Evolutionary conservation across 2,797 vertebrate species (phyloP).

Genomic region (Orestias chungarensis): DNA sequence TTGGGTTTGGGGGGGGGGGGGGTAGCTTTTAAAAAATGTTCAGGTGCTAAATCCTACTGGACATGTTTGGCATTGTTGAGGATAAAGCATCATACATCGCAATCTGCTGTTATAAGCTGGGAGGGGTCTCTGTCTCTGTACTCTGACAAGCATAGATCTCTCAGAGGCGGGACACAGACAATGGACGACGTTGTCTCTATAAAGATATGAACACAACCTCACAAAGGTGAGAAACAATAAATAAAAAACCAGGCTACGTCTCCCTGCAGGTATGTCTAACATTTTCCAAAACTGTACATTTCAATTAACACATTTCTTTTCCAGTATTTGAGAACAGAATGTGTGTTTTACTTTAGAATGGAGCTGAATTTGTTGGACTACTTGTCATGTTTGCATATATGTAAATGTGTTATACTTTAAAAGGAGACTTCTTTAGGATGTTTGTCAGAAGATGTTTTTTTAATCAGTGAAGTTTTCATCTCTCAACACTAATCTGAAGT

Average conservation of each 20-base stretch:
- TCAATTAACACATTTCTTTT: not conserved
- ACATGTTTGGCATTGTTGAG: not conserved
- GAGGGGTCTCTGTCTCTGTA: conserved; percentile 23
- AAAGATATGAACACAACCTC: conserved; percentile 52
- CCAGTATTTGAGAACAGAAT: not conserved
- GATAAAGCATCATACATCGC: not conserved
- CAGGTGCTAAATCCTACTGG: not conserved
- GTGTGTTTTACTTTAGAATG: not conserved
- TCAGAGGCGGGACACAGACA: conserved; percentile 52
- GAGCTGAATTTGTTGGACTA: not conserved
- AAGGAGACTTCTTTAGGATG: not conserved
- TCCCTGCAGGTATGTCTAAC: conserved; percentile 51
- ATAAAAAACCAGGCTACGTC: not conserved
- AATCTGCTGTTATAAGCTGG: conserved; percentile 1
- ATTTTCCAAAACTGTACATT: not conserved
- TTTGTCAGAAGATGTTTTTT: not conserved
- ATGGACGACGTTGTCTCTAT: conserved; percentile 47
- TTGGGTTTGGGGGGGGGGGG: not conserved
- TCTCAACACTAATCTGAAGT: not conserved
- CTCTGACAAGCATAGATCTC: conserved; percentile 1
- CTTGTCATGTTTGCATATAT: too few species aligned
- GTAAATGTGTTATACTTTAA: too few species aligned
- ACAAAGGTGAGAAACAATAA: conserved; percentile 10
- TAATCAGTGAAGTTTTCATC: not conserved
- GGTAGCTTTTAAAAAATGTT: not conserved